phyloP scores from a whole-genome alignment of 2,113 vertebrate genomes.

The Bujurquina vittata region DNA sequence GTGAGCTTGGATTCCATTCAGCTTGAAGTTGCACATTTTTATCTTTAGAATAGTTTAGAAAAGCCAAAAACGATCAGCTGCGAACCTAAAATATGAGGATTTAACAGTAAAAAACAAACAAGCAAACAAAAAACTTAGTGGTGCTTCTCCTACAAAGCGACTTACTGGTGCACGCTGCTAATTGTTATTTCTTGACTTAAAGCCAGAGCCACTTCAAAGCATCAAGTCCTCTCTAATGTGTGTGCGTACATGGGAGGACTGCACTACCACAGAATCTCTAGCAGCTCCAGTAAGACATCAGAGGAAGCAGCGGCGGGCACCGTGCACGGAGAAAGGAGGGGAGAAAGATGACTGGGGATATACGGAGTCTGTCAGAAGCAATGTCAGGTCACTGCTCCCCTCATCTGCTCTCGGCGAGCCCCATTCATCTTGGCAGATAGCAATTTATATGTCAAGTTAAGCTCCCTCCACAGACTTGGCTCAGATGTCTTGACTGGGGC shows the following conservation, averaged over 20 bases:
- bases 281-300: constrained; percentile 58
- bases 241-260: neutral
- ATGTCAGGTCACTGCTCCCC: constrained; percentile 74
- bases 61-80: neutral
- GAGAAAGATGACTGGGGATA: constrained; percentile 44
- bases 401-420: constrained; percentile 64
- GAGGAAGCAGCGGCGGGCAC: constrained; percentile 50
- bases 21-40: neutral
- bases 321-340: constrained; percentile 11
- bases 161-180: neutral
- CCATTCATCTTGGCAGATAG: constrained; percentile 72
- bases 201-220: neutral
- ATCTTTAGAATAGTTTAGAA: neutral
- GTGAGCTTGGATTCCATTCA: neutral
- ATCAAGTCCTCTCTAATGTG: neutral
- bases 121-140: neutral
- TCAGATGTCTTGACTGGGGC: constrained; percentile 56
- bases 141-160: neutral
- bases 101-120: neutral
- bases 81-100: neutral
- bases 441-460: constrained; percentile 77
- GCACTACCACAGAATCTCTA: constrained; percentile 1
- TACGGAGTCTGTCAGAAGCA: constrained; percentile 60
- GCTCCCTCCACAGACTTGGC: constrained; percentile 59
- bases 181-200: neutral